These are phyloP conservation scores for Drosophila heteroneura DNA, from an alignment of 2,888 invertebrate genomes.

Conservation along the genomic window DNA sequence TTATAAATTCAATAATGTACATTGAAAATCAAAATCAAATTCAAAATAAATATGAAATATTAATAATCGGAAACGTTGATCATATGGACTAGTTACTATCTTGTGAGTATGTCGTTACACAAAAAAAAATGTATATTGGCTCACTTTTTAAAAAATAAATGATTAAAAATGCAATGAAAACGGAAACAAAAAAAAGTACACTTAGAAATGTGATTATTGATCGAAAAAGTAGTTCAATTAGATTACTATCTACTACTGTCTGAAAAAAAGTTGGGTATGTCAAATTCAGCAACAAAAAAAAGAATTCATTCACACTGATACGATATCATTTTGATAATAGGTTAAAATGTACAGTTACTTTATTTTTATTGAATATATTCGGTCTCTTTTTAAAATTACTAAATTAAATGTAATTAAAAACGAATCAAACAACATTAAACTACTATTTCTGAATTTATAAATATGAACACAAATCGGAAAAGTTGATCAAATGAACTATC, in stretches of 20 bases:
- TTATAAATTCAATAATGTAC: neutral
- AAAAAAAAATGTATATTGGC: too few relatives aligned
- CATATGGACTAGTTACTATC: neutral
- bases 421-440: neutral
- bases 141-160: neutral
- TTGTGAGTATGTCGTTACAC: neutral
- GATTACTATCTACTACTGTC: neutral
- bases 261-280: neutral
- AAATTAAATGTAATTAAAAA: neutral
- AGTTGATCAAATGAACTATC: neutral
- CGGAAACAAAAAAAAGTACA: neutral
- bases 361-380: neutral
- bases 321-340: slow-evolving; percentile 14
- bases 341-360: too few relatives aligned
- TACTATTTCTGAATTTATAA: neutral
- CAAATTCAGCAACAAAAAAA: neutral
- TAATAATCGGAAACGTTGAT: neutral
- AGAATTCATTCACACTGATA: neutral
- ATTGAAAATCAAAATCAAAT: neutral
- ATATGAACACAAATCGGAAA: neutral
- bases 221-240: neutral
- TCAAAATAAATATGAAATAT: neutral
- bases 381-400: neutral
- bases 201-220: neutral
- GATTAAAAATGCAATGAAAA: neutral